Evolutionary conservation across 2,113 vertebrate species (phyloP), one percentile per base, ranked within the genome.

Genomic region (Chelonoidis abingdonii): DNA sequence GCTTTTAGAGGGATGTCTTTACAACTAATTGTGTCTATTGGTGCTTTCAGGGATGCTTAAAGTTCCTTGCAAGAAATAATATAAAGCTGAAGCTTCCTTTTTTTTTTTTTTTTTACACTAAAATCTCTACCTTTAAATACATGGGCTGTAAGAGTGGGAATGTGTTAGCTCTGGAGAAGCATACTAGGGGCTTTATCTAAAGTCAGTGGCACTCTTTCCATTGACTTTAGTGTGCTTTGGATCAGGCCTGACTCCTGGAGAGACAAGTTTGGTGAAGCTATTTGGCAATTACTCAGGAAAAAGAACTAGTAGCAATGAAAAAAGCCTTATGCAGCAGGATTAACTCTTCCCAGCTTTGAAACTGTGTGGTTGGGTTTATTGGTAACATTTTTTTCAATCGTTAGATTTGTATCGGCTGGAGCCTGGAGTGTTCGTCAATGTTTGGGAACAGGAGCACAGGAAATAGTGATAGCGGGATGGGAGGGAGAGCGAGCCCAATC

Each of bases 1-100:
- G 44, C 38, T 90, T 90, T 84, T 0, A 47, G 7, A 69, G 80
- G 75, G 6, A 0, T 3, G 25, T 82, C 90, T 91, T 87, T 65
- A 93, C 75, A 91, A 76, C 81, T 35, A 76, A 81, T 91, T 54
- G 25, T 91, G 87, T 85, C 87, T 84, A 78, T 25, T 93, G 92
- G 35, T 72, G 81, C 87, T 27, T 87, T 52, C 83, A 52, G 59
- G 4, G 89, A 87, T 52, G 25, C 88, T 25, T 22, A 72, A 79
- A 38, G 84, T 14, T 6, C 27, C 72, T 59, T 1, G 29, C 76
- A 88, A 92, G 88, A 25, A 92, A 52, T 49, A 62, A 59, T 65
- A 0, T 21, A 6, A 27, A 59, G 19, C 0, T 17, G 52, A 38
- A 59, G 47, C 44, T 7, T 85, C n/a, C 83, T 59, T 4, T 8